These are phyloP conservation scores for Mastomys coucha DNA, from an alignment of 2,113 vertebrate species.

Conservation along the genomic window DNA sequence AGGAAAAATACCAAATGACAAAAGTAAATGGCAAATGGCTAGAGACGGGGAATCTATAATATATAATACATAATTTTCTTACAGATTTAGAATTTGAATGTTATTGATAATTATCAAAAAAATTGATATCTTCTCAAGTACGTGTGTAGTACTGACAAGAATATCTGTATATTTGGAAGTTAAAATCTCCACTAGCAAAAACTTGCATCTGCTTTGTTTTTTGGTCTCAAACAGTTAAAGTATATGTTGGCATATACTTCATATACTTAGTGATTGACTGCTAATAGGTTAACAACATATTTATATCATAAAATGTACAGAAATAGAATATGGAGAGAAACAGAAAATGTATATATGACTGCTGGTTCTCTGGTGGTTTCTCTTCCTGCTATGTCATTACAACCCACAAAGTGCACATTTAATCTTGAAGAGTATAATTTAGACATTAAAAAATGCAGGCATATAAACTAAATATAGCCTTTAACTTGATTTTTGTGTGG, in stretches of 20 bases:
- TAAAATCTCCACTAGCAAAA: background rate
- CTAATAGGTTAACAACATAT: background rate
- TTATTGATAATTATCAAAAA: background rate
- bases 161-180: background rate
- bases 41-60: background rate
- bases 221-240: background rate
- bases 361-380: background rate
- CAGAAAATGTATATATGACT: background rate
- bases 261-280: background rate
- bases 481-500: background rate
- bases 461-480: background rate
- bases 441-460: background rate
- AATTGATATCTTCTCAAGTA: background rate
- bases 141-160: background rate
- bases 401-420: background rate
- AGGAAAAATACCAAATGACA: background rate
- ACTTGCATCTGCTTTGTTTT: background rate
- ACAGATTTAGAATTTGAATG: background rate
- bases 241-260: background rate
- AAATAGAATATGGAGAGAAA: background rate
- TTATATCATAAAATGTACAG: background rate
- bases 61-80: background rate
- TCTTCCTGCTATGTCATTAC: background rate
- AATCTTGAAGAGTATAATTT: background rate
- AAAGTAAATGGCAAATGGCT: background rate